Percentiles rank a stretch among this genome's conserved stretches.
Conservation (phyloP, 2,888 invertebrate species). For the Apamea crenata region DNA sequence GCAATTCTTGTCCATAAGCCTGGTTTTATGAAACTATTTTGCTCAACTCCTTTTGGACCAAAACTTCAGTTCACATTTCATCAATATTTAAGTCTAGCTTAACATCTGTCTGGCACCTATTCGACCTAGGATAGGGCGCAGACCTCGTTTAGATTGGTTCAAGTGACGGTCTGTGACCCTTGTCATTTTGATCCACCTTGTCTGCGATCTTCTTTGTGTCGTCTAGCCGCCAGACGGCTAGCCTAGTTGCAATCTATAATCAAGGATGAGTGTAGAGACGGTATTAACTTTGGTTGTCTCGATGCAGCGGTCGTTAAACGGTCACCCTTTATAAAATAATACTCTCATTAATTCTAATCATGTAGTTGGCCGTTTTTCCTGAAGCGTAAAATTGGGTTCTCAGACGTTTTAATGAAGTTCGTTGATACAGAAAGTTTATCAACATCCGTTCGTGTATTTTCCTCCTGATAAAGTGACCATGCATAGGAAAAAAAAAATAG, state of each 20-base stretch:
- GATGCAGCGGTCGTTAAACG: neutral
- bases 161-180: slow-evolving; percentile 47
- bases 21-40: neutral
- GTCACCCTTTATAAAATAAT: neutral
- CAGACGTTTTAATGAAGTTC: neutral
- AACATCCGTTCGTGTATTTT: slow-evolving; percentile 14
- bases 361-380: neutral
- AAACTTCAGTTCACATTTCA: neutral
- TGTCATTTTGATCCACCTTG: slow-evolving; percentile 46
- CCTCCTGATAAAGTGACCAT: neutral
- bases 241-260: slow-evolving; percentile 13
- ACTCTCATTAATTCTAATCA: neutral
- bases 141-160: slow-evolving; percentile 51
- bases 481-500: neutral
- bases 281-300: neutral
- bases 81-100: slow-evolving; percentile 24
- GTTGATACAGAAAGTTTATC: slow-evolving; percentile 5
- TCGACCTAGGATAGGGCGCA: slow-evolving; percentile 48
- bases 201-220: slow-evolving; percentile 49
- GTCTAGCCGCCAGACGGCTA: slow-evolving; percentile 50
- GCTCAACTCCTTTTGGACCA: neutral
- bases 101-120: slow-evolving; percentile 37
- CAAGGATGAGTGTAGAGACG: slow-evolving; percentile 1
- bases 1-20: slow-evolving; percentile 8
- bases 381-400: neutral